Evolutionary conservation across 1,140 invertebrate species (phyloP).

Genomic region (Stegodyphus mimosarum): DNA sequence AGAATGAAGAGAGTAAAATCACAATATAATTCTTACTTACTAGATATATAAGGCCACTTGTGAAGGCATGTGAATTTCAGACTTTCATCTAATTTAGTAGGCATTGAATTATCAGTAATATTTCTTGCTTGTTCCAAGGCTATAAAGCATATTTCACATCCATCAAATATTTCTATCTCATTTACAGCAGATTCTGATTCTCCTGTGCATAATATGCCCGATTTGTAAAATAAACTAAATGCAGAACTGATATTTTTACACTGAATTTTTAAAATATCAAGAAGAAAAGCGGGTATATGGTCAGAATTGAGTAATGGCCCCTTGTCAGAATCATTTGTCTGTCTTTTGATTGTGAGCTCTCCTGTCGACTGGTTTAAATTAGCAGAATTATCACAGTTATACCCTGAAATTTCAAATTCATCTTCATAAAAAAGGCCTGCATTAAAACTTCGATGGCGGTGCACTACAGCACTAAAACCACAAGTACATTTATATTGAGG

Average conservation of each 20-base stretch:
- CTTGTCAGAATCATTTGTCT: not conserved
- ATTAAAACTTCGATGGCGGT: constrained; percentile 84
- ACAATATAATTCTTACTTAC: constrained; percentile 3
- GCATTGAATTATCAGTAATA: constrained; percentile 17
- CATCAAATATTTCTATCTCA: constrained; percentile 25
- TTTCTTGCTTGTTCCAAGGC: constrained; percentile 44
- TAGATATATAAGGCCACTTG: constrained; percentile 47
- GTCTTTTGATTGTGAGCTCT: not conserved
- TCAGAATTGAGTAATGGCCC: not conserved
- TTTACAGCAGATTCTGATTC: not conserved
- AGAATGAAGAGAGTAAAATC: not conserved
- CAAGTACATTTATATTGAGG: constrained; percentile 85
- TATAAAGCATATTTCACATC: constrained; percentile 35
- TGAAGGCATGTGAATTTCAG: constrained; percentile 43
- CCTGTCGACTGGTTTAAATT: constrained; percentile 1
- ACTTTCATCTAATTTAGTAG: constrained; percentile 41
- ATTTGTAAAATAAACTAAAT: constrained; percentile 60
- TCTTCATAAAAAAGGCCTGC: constrained; percentile 97
- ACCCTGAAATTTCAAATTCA: constrained; percentile 93
- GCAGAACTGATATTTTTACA: constrained; percentile 58
- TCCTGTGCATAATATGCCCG: not conserved
- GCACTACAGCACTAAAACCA: constrained; percentile 95
- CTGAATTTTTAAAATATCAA: constrained; percentile 60
- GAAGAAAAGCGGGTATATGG: constrained; percentile 17
- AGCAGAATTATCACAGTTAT: constrained; percentile 74